Evolutionary conservation across 2,888 invertebrate species (phyloP).

Genomic region (Leptodirus hochenwartii): DNA sequence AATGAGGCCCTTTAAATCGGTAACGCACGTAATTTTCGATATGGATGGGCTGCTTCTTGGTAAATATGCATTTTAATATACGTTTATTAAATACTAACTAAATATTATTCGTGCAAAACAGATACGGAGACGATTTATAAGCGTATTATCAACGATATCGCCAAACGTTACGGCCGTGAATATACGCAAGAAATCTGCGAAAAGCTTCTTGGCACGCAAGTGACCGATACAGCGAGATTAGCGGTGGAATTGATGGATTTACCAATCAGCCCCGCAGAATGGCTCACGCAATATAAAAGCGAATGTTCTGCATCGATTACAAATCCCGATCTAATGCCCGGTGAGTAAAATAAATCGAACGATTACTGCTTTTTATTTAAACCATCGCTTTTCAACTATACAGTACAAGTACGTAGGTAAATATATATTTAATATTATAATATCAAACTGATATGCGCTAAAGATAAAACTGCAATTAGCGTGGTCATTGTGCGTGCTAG

Average conservation of each 20-base stretch:
- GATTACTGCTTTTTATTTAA: not conserved
- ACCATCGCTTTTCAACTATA: too few relatives aligned
- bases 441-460: conserved; percentile 1
- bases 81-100: not conserved
- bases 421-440: not conserved
- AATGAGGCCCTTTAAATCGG: conserved; percentile 35
- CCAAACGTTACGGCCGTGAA: conserved; percentile 48
- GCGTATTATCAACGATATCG: conserved; percentile 49
- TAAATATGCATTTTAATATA: conserved; percentile 19
- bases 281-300: conserved; percentile 32
- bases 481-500: too few relatives aligned
- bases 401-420: too few relatives aligned
- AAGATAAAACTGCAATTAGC: too few relatives aligned
- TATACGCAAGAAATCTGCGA: conserved; percentile 56
- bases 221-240: conserved; percentile 30
- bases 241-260: conserved; percentile 37
- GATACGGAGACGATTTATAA: conserved; percentile 73
- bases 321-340: conserved; percentile 37
- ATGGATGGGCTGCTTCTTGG: conserved; percentile 46
- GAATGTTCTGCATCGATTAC: too few relatives aligned
- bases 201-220: conserved; percentile 32
- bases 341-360: conserved; percentile 20
- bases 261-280: conserved; percentile 41
- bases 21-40: conserved; percentile 63
- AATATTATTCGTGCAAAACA: too few relatives aligned